A percentile compares a stretch with the other conserved stretches of the same genome.
These are phyloP conservation scores for Rutilus rutilus DNA, from an alignment of 2,113 vertebrate species.

Conservation along the genomic window DNA sequence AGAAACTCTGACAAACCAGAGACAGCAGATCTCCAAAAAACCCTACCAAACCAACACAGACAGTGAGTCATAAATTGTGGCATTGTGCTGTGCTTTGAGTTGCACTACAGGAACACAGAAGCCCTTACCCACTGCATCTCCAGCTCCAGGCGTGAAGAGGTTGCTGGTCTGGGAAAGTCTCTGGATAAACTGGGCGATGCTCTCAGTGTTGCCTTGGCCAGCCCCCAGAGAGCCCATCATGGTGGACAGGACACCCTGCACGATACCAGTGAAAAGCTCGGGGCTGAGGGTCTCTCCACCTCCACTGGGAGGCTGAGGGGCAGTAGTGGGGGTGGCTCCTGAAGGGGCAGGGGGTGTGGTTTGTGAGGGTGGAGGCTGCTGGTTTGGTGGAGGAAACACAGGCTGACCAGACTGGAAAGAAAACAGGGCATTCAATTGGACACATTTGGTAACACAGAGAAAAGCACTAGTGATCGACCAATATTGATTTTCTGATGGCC, in stretches of 20 bases:
- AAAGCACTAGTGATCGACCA: not conserved
- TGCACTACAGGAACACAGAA: not conserved
- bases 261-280: conserved; percentile 88
- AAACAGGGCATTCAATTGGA: not conserved
- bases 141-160: conserved; percentile 85
- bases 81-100: not conserved
- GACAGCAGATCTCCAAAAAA: conserved; percentile 91
- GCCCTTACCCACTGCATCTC: conserved; percentile 80
- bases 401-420: conserved; percentile 68
- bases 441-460: not conserved
- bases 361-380: conserved; percentile 58
- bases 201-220: conserved; percentile 85
- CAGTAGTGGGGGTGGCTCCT: conserved; percentile 35
- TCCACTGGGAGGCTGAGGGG: conserved; percentile 52
- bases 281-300: conserved; percentile 79
- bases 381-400: conserved; percentile 65
- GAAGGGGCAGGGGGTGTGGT: conserved; percentile 54
- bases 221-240: conserved; percentile 90
- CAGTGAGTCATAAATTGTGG: not conserved
- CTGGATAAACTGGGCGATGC: conserved; percentile 91
- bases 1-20: conserved; percentile 89
- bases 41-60: conserved; percentile 67
- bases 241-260: conserved; percentile 87
- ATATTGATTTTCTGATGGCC: too few species aligned
- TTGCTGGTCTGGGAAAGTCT: conserved; percentile 88